Evolutionary conservation across 1,140 invertebrate species (phyloP), one percentile per base, ranked within the genome.

Genomic region (Drosophila persimilis): DNA sequence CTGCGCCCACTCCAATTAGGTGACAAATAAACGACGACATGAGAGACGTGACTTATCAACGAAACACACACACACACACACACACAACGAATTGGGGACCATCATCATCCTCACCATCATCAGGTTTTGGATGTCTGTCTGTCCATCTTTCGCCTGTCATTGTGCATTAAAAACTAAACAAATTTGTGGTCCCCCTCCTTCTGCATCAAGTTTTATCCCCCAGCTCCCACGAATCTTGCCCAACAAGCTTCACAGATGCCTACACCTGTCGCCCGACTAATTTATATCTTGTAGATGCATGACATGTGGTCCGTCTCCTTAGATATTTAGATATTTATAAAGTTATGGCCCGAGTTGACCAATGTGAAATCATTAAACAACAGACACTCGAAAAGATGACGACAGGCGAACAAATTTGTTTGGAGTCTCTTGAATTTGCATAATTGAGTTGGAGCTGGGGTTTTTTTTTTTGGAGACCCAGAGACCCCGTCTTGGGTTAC

Each of bases 361-460:
- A 64, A 70, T 81, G 76, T 78, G 54, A 73, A 67, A 61, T 69
- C 78, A 81, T 81, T 80, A 80, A 81, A 48, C 64, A 69, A 50
- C 45, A 13, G 63, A 39, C 35, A 39, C 35, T 57, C 57, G 17
- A 48, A 75, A 50, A 65, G 41, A 43, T 60, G 79, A 77, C 62
- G 79, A 83, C 79, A 83, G 63, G 45, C 79, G 59, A 81, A 81
- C 79, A 81, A 81, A 81, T 81, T 81, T 84, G 79, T 78, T 67
- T 75, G 9, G 74, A 74, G 80, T 83, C 73, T 81, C 2, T 20
- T 35, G 61, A 81, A 81, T 81, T 81, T 81, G 79, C 79, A 81
- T 81, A 81, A 81, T 81, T 81, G 75, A 81, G 79, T 64, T 73
- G 58, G 61, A 60, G 1, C 1, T 20, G 20, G 20, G 2, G 20